These are phyloP conservation scores for Orius insidiosus DNA, from an alignment of 1,140 invertebrate genomes.

Conservation along the genomic window DNA sequence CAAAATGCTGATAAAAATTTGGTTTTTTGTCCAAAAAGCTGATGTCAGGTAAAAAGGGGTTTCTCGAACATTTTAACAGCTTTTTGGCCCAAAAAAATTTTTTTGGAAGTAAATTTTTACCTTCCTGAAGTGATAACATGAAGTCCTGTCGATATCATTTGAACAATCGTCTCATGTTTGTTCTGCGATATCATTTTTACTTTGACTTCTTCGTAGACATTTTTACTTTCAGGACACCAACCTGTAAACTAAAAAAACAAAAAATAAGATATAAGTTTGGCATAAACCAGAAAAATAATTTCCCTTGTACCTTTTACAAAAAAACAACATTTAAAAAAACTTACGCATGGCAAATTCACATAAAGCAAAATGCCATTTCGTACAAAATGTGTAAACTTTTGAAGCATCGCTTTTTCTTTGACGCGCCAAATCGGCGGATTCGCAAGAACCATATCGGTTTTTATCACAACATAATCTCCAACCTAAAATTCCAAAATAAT, in stretches of 20 bases:
- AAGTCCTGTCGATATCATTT: conserved; percentile 53
- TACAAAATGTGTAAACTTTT: conserved; percentile 71
- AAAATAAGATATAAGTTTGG: conserved; percentile 19
- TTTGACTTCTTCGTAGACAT: conserved; percentile 56
- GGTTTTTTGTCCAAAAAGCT: too few species aligned
- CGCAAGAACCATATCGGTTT: conserved; percentile 51
- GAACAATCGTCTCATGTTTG: conserved; percentile 60
- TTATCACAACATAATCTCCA: conserved; percentile 69
- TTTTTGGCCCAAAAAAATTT: too few species aligned
- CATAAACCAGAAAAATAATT: conserved; percentile 3
- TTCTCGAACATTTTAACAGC: too few species aligned
- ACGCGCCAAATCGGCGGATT: conserved; percentile 73
- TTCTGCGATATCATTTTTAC: conserved; percentile 52
- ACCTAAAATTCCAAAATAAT: conserved; percentile 39
- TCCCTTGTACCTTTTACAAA: neutral
- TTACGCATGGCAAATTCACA: conserved; percentile 72
- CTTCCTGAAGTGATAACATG: conserved; percentile 40
- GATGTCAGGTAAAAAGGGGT: too few species aligned
- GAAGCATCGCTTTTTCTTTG: conserved; percentile 67
- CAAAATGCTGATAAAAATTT: too few species aligned
- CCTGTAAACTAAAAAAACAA: conserved; percentile 44
- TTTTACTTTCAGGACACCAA: conserved; percentile 60
- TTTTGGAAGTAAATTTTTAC: conserved; percentile 7
- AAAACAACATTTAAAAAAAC: conserved; percentile 20
- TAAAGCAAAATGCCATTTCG: conserved; percentile 65